Conservation (phyloP, 2,113 vertebrate species). For the Corynorhinus townsendii region DNA sequence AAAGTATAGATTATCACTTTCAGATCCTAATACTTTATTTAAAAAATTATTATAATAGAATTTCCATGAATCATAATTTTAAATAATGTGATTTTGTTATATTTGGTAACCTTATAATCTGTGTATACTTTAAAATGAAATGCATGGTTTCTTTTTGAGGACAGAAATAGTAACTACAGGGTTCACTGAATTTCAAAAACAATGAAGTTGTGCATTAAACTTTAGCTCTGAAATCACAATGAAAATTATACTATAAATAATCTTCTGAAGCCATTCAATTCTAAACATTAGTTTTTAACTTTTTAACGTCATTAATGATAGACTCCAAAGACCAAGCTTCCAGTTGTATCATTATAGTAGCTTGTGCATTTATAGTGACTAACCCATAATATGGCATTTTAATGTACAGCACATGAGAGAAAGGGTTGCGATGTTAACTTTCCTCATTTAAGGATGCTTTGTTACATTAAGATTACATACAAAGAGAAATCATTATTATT, state of each 20-base stretch:
- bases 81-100: background rate
- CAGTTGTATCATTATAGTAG: background rate
- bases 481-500: conserved; percentile 41
- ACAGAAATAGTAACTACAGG: background rate
- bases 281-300: conserved; percentile 28
- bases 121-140: background rate
- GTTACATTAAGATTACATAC: background rate
- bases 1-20: background rate
- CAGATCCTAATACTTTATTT: background rate
- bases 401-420: background rate
- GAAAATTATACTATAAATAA: conserved; percentile 11
- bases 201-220: background rate
- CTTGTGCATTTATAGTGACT: background rate
- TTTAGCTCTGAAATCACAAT: conserved; percentile 34
- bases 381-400: conserved; percentile 9
- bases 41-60: background rate
- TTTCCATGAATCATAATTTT: background rate
- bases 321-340: background rate
- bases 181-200: background rate
- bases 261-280: background rate
- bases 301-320: conserved; percentile 44
- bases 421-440: background rate
- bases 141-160: background rate
- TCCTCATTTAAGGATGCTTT: background rate
- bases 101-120: background rate